Conservation (phyloP, 2,113 vertebrate species). For the Salminus brasiliensis region DNA sequence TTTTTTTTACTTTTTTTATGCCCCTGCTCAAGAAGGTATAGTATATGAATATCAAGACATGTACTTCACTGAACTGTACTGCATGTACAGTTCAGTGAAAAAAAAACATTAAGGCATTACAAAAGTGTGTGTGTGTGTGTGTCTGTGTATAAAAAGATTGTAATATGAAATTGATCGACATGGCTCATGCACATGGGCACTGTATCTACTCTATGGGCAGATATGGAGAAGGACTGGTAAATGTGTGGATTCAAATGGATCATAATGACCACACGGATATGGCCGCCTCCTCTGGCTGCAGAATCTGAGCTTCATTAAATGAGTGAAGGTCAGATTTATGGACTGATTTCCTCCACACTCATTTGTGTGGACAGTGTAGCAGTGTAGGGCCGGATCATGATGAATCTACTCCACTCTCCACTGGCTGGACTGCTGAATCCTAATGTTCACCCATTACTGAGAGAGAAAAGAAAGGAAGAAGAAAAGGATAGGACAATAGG, state of each 20-base stretch:
- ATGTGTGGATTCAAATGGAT: slow-evolving; percentile 60
- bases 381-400: slow-evolving; percentile 69
- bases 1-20: no score
- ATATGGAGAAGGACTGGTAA: slow-evolving; percentile 50
- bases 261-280: slow-evolving; percentile 75
- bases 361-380: slow-evolving; percentile 67
- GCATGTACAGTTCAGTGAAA: no score
- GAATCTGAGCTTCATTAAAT: slow-evolving; percentile 75
- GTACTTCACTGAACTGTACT: no score
- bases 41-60: no score
- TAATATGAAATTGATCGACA: slow-evolving; percentile 67
- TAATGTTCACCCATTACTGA: slow-evolving; percentile 42
- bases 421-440: slow-evolving; percentile 67
- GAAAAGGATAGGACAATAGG: background rate
- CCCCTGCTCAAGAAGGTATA: no score
- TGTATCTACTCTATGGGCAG: slow-evolving; percentile 40
- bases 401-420: slow-evolving; percentile 74
- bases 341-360: slow-evolving; percentile 72
- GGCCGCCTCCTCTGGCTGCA: slow-evolving; percentile 32
- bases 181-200: slow-evolving; percentile 54
- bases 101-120: no score
- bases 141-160: slow-evolving; percentile 36
- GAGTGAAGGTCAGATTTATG: slow-evolving; percentile 74
- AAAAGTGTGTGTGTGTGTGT: slow-evolving; percentile 37
- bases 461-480: background rate